These are phyloP conservation scores for Amphilophus citrinellus DNA, from an alignment of 2,113 vertebrate genomes.

Conservation along the genomic window DNA sequence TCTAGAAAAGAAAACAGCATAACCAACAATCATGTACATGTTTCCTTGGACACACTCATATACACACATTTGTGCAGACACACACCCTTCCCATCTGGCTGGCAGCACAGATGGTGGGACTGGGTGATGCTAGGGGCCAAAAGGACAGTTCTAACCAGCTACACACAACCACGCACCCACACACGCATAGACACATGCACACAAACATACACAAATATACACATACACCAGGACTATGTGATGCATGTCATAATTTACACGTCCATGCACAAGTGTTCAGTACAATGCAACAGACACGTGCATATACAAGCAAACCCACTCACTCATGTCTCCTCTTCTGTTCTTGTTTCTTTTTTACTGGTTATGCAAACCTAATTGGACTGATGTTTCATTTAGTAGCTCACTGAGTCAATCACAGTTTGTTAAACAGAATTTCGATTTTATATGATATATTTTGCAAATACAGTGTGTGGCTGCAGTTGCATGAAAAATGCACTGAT, in stretches of 20 bases:
- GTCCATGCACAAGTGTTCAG: slow-evolving; percentile 17
- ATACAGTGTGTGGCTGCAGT: background rate
- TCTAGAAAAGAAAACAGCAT: background rate
- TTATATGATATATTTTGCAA: slow-evolving; percentile 5
- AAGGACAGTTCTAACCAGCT: slow-evolving; percentile 49
- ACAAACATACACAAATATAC: slow-evolving; percentile 21
- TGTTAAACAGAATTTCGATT: slow-evolving; percentile 42
- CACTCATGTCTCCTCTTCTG: background rate
- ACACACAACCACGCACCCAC: slow-evolving; percentile 31
- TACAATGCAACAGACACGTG: background rate
- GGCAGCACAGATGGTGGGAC: slow-evolving; percentile 64
- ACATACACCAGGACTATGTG: background rate
- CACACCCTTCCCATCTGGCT: slow-evolving; percentile 40
- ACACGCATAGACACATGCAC: slow-evolving; percentile 18
- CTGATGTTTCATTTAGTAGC: slow-evolving; percentile 53
- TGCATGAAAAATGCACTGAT: slow-evolving; percentile 5
- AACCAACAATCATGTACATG: background rate
- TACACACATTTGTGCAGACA: slow-evolving; percentile 18
- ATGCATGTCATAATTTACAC: background rate
- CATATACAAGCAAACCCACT: background rate
- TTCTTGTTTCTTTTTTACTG: background rate
- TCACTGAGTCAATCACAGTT: slow-evolving; percentile 28
- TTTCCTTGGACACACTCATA: background rate
- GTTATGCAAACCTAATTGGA: slow-evolving; percentile 12
- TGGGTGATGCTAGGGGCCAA: slow-evolving; percentile 67